Percentiles rank a stretch among this genome's conserved stretches.
phyloP scores from a whole-genome alignment of 1,140 invertebrate species.

The Zaprionus gabonicus region DNA sequence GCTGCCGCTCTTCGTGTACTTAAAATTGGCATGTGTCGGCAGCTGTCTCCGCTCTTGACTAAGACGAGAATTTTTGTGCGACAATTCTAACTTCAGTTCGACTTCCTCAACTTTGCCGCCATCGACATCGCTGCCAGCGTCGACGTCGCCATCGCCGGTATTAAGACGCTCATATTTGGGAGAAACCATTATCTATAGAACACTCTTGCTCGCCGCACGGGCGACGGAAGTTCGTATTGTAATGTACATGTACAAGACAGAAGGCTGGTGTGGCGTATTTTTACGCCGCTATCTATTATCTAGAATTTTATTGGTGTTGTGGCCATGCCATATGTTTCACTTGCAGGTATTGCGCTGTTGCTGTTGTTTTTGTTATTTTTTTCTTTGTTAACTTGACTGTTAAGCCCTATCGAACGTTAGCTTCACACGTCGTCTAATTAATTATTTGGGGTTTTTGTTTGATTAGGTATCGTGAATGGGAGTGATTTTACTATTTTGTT shows the following conservation, averaged over 20 bases:
- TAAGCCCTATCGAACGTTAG: constrained; percentile 11
- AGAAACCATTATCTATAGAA: constrained; percentile 62
- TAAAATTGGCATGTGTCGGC: constrained; percentile 56
- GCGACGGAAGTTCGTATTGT: constrained; percentile 29
- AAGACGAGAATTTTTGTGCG: constrained; percentile 20
- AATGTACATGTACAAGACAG: constrained; percentile 25
- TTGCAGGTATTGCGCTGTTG: constrained; percentile 29
- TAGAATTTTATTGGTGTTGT: constrained; percentile 25
- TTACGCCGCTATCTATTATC: constrained; percentile 38
- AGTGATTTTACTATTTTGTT: constrained; percentile 50
- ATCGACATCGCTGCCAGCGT: constrained; percentile 34
- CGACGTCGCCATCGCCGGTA: constrained; percentile 35
- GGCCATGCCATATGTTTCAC: constrained; percentile 43
- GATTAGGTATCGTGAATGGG: constrained; percentile 28
- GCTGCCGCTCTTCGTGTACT: constrained; percentile 49
- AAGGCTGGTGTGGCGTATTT: constrained; percentile 2
- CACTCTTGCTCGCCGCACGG: constrained; percentile 15
- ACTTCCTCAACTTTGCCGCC: constrained; percentile 67
- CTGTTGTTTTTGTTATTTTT: constrained; percentile 18
- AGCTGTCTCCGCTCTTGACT: constrained; percentile 31
- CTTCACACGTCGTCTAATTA: constrained; percentile 15
- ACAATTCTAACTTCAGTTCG: constrained; percentile 55
- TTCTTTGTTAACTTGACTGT: constrained; percentile 16
- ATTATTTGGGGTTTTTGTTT: constrained; percentile 14
- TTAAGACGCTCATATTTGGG: constrained; percentile 71